These are phyloP conservation scores for Metellina segmentata DNA, from an alignment of 2,888 invertebrate species.

Conservation along the genomic window DNA sequence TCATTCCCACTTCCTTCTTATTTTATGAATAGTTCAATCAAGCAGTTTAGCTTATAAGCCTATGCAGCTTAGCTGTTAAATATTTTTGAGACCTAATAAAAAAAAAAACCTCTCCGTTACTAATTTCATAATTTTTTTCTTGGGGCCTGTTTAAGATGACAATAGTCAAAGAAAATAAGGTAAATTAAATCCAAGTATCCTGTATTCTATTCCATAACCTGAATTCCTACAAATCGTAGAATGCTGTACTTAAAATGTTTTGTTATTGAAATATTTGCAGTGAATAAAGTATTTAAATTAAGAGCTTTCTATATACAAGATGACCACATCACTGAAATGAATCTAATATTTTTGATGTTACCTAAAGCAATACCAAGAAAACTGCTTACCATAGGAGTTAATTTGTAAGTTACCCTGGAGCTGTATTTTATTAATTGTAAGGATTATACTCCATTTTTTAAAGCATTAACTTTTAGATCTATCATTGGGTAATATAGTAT, in stretches of 20 bases:
- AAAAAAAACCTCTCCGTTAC: neutral
- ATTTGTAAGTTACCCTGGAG: neutral
- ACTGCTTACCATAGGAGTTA: slow-evolving; percentile 1
- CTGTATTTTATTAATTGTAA: neutral
- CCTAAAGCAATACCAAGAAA: neutral
- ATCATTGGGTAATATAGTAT: neutral
- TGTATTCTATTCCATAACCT: neutral
- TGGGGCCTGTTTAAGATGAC: neutral
- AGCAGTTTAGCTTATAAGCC: neutral
- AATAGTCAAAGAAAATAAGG: neutral
- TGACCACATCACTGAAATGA: neutral
- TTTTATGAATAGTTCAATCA: neutral
- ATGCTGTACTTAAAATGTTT: neutral
- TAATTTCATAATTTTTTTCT: neutral
- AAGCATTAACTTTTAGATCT: neutral
- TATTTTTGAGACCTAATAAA: neutral
- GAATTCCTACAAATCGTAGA: neutral
- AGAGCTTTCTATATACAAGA: neutral
- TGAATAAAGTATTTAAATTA: neutral
- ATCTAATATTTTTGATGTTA: neutral
- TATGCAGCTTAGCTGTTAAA: neutral
- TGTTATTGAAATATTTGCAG: neutral
- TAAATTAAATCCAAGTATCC: neutral
- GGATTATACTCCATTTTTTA: neutral
- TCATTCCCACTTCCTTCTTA: neutral